Evolutionary conservation across 1,140 invertebrate species (phyloP).

Genomic region (Globodera ellingtonae): DNA sequence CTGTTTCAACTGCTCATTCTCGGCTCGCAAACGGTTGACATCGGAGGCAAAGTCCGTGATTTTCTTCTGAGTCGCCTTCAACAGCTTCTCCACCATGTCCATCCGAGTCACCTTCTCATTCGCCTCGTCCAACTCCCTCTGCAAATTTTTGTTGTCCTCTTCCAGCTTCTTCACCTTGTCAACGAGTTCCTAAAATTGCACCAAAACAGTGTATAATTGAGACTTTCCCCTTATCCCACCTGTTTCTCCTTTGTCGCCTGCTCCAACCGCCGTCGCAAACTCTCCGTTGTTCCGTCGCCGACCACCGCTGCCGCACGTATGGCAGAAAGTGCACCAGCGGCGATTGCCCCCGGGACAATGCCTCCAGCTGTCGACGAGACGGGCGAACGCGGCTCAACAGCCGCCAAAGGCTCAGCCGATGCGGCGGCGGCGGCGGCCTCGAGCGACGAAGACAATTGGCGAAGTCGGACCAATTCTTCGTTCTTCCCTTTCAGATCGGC

Average conservation of each 20-base stretch:
- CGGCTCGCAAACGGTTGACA: background rate
- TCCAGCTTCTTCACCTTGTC: slow-evolving; percentile 15
- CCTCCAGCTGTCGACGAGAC: too few species aligned
- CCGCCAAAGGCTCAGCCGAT: background rate
- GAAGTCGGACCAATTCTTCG: slow-evolving; percentile 6
- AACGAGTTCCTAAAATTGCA: background rate
- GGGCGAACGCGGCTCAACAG: background rate
- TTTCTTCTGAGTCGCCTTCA: background rate
- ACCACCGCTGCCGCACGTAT: background rate
- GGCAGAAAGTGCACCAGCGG: background rate
- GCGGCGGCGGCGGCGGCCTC: slow-evolving; percentile 11
- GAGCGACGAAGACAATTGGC: background rate
- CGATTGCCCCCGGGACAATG: background rate
- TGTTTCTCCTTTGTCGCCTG: background rate
- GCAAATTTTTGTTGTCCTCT: background rate
- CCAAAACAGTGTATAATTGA: background rate
- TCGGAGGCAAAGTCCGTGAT: background rate
- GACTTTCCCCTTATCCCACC: background rate
- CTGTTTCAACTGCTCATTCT: slow-evolving; percentile 21
- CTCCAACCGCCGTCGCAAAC: background rate
- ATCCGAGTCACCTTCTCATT: slow-evolving; percentile 22
- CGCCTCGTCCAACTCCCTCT: slow-evolving; percentile 23
- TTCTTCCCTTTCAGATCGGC: slow-evolving; percentile 4
- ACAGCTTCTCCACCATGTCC: slow-evolving; percentile 19
- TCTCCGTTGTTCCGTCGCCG: background rate